These are phyloP conservation scores for Dryobota labecula DNA, from an alignment of 2,888 invertebrate species.

Conservation along the genomic window DNA sequence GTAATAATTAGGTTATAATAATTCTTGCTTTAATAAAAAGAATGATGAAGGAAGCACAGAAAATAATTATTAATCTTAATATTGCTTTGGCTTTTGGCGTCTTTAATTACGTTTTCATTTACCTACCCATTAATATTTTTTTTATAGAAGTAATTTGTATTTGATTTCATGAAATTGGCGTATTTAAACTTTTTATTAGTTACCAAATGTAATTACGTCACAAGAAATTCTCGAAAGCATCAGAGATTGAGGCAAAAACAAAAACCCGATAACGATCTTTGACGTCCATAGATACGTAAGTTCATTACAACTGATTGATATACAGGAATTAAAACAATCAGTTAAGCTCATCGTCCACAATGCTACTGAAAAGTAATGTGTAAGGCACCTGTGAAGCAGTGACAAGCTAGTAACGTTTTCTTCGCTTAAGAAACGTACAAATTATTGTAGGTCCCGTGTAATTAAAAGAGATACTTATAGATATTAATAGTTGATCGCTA, in stretches of 20 bases:
- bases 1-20: too few relatives aligned
- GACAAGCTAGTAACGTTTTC: neutral
- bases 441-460: too few relatives aligned
- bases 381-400: neutral
- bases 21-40: neutral
- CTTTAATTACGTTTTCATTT: neutral
- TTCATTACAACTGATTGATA: slow-evolving; percentile 10
- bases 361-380: neutral
- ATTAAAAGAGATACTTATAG: neutral
- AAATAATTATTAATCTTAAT: neutral
- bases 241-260: neutral
- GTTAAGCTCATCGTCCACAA: neutral
- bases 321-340: slow-evolving; percentile 29
- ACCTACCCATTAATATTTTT: neutral
- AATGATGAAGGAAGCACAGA: neutral
- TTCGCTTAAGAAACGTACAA: neutral
- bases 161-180: neutral
- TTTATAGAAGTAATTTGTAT: neutral
- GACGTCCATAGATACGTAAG: neutral
- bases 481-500: neutral
- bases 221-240: neutral
- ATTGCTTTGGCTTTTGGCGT: neutral
- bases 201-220: neutral
- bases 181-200: neutral
- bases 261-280: slow-evolving; percentile 13